phyloP scores from a whole-genome alignment of 1,140 invertebrate species.

The Aplysia californica region DNA sequence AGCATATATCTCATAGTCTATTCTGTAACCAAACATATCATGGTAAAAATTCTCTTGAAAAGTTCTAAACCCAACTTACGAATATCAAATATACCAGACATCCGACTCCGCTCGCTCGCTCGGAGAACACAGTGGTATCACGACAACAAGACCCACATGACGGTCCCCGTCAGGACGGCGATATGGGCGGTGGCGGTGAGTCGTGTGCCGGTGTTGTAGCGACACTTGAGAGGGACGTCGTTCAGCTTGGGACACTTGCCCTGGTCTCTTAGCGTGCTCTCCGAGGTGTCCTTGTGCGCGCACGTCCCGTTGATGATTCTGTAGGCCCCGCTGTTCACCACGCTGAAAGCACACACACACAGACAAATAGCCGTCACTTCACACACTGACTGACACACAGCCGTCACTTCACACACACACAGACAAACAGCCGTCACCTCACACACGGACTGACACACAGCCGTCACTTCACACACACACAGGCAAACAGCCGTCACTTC shows the following conservation, averaged over 20 bases:
- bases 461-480: background rate
- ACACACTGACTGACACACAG: background rate
- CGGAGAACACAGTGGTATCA: too few relatives aligned
- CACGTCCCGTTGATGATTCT: slow-evolving; percentile 69
- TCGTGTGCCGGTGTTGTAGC: too few relatives aligned
- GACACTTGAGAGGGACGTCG: slow-evolving; percentile 59
- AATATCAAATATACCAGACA: too few relatives aligned
- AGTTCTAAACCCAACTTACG: too few relatives aligned
- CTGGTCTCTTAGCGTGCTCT: slow-evolving; percentile 57
- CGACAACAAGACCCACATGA: too few relatives aligned
- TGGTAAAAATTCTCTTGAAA: too few relatives aligned
- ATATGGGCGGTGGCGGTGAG: too few relatives aligned
- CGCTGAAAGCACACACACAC: slow-evolving; percentile 42
- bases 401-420: background rate
- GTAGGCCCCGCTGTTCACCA: slow-evolving; percentile 69
- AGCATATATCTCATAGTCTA: too few relatives aligned
- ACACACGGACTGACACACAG: background rate
- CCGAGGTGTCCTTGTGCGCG: slow-evolving; percentile 62
- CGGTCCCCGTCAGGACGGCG: too few relatives aligned
- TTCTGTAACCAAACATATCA: too few relatives aligned
- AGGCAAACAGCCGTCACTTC: background rate
- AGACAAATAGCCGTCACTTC: background rate
- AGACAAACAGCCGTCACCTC: background rate
- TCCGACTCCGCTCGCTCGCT: too few relatives aligned
- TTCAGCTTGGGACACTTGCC: slow-evolving; percentile 62